Evolutionary conservation across 1,140 invertebrate species (phyloP).

Genomic region (Cotesia chilonis): DNA sequence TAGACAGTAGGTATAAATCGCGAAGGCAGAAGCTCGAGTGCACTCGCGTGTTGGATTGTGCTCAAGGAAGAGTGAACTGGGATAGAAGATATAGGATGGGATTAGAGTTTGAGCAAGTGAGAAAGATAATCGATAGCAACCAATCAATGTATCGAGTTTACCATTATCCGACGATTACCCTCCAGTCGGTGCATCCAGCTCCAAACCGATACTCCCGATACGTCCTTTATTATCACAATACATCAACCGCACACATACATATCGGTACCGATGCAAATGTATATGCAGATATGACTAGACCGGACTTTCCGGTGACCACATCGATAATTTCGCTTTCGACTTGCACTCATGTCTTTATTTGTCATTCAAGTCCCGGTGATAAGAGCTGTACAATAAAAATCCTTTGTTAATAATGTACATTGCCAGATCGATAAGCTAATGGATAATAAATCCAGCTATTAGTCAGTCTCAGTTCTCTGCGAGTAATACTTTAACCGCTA

Average conservation of each 20-base stretch:
- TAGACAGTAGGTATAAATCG: constrained; percentile 34
- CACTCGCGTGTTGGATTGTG: constrained; percentile 33
- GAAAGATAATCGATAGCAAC: constrained; percentile 20
- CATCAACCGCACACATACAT: neutral
- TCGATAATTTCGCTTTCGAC: constrained; percentile 3
- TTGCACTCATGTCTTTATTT: no score
- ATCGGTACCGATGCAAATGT: neutral
- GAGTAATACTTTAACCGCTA: no score
- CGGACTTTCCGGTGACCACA: neutral
- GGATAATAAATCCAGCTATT: constrained; percentile 28
- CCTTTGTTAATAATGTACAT: no score
- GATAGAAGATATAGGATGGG: neutral
- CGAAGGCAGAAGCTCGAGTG: constrained; percentile 28
- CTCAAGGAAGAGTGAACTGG: neutral
- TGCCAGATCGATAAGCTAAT: no score
- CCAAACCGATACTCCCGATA: neutral
- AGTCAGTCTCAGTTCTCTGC: neutral
- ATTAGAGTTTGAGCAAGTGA: constrained; percentile 43
- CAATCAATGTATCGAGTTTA: constrained; percentile 25
- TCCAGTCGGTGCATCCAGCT: neutral
- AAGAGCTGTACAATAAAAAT: no score
- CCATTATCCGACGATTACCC: constrained; percentile 35
- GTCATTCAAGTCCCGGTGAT: no score
- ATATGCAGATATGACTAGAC: neutral
- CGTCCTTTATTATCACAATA: no score